A percentile compares a stretch with the other conserved stretches of the same genome.
Evolutionary conservation across 2,113 vertebrate genomes (phyloP).

Genomic region (Otis tarda): DNA sequence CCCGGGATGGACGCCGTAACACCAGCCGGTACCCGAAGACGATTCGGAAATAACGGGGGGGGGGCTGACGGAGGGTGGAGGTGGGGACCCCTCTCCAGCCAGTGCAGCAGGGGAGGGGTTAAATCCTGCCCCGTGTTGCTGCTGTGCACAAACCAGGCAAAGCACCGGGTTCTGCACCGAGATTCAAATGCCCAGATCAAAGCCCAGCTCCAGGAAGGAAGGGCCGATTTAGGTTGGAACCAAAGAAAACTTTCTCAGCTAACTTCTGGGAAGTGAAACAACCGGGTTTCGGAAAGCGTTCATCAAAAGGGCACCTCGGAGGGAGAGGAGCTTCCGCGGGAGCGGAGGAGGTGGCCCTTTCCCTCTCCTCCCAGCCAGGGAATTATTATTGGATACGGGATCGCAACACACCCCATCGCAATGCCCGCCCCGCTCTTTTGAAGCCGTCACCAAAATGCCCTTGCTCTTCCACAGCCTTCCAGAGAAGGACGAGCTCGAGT

Average conservation of each 20-base stretch:
- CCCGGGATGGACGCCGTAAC: background rate
- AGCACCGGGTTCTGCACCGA: background rate
- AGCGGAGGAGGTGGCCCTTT: background rate
- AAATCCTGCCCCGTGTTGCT: background rate
- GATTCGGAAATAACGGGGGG: fast-evolving
- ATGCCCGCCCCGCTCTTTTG: background rate
- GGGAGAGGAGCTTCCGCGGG: background rate
- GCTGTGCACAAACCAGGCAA: background rate
- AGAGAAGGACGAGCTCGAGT: background rate
- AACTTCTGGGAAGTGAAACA: constrained; percentile 54
- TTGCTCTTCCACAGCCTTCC: background rate
- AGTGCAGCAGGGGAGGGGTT: background rate
- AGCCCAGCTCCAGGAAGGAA: constrained; percentile 59
- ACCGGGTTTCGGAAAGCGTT: constrained; percentile 10
- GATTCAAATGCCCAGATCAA: constrained; percentile 57
- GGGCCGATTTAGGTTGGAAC: constrained; percentile 51
- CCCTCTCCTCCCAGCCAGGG: background rate
- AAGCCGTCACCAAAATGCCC: background rate
- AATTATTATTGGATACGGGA: background rate
- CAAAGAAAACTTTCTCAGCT: constrained; percentile 47
- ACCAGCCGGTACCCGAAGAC: background rate
- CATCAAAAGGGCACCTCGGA: background rate
- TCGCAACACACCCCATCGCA: background rate
- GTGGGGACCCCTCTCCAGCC: background rate
- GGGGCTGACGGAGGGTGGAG: background rate